Conservation (phyloP, 2,888 invertebrate species). For the Ennomos fuscantarius region DNA sequence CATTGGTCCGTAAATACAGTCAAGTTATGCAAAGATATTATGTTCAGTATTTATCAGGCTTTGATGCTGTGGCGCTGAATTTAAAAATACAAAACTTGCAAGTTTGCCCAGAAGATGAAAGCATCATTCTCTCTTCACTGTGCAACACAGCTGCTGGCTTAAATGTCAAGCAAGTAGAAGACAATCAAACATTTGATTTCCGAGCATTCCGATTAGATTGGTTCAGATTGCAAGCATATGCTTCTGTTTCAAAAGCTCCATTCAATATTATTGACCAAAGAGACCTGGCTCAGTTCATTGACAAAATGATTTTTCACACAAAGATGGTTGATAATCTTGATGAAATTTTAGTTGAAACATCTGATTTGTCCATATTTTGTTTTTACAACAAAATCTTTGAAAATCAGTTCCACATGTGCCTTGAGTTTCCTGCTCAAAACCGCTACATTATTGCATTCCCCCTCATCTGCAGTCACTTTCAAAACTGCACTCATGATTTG, state of each 20-base stretch:
- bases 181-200: slow-evolving; percentile 98
- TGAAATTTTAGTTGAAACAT: slow-evolving; percentile 98
- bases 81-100: slow-evolving; percentile 93
- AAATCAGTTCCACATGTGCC: slow-evolving; percentile 99
- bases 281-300: slow-evolving; percentile 95
- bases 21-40: slow-evolving; percentile 99
- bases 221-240: slow-evolving; percentile 98
- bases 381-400: slow-evolving; percentile 99
- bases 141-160: slow-evolving; percentile 94
- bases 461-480: slow-evolving; percentile 98
- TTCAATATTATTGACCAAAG: slow-evolving; percentile 92
- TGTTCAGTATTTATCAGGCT: slow-evolving; percentile 98
- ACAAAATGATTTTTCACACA: slow-evolving; percentile 98
- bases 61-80: slow-evolving; percentile 96
- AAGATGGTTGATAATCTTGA: slow-evolving; percentile 99
- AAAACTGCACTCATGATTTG: slow-evolving; percentile 98
- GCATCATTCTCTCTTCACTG: slow-evolving; percentile 95
- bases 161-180: slow-evolving; percentile 97
- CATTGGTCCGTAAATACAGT: slow-evolving; percentile 97
- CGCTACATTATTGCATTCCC: slow-evolving; percentile 99
- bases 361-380: slow-evolving; percentile 98
- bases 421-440: slow-evolving; percentile 99
- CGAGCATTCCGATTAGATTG: slow-evolving; percentile 98
- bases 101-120: slow-evolving; percentile 97
- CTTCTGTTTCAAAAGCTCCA: slow-evolving; percentile 93